phyloP scores from a whole-genome alignment of 92 coral and sea anemone species.

The Isaurus tuberculatus region DNA sequence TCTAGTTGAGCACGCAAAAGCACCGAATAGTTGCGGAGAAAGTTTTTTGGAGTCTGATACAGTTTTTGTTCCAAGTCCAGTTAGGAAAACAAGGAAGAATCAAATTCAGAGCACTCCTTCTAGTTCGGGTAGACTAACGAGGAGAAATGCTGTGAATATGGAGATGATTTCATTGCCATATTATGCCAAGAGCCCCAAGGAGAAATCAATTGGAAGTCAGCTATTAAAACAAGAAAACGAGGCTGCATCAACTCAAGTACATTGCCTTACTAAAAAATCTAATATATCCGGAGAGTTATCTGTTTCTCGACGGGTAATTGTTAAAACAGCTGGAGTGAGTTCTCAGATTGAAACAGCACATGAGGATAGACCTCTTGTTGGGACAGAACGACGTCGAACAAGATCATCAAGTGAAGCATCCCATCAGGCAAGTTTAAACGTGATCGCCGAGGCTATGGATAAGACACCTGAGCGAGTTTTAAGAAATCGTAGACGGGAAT shows the following conservation, averaged over 20 bases:
- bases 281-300: neutral
- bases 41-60: neutral
- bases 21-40: neutral
- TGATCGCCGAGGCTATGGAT: neutral
- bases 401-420: slow-evolving; percentile 35
- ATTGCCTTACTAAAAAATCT: neutral
- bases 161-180: slow-evolving; percentile 35
- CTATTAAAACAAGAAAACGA: neutral
- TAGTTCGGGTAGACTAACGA: slow-evolving; percentile 19
- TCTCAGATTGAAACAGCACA: neutral
- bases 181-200: slow-evolving; percentile 25
- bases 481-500: slow-evolving; percentile 27
- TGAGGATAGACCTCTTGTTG: slow-evolving; percentile 19
- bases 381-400: slow-evolving; percentile 31
- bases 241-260: neutral
- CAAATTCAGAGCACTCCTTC: neutral
- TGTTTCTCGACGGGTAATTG: neutral
- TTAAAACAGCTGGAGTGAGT: neutral
- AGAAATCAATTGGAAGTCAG: neutral
- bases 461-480: slow-evolving; percentile 42
- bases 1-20: neutral
- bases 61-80: slow-evolving; percentile 16
- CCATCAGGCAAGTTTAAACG: slow-evolving; percentile 5
- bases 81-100: neutral
- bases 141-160: slow-evolving; percentile 1